These are phyloP conservation scores for Atta cephalotes DNA, from an alignment of 1,140 invertebrate species.

Conservation along the genomic window DNA sequence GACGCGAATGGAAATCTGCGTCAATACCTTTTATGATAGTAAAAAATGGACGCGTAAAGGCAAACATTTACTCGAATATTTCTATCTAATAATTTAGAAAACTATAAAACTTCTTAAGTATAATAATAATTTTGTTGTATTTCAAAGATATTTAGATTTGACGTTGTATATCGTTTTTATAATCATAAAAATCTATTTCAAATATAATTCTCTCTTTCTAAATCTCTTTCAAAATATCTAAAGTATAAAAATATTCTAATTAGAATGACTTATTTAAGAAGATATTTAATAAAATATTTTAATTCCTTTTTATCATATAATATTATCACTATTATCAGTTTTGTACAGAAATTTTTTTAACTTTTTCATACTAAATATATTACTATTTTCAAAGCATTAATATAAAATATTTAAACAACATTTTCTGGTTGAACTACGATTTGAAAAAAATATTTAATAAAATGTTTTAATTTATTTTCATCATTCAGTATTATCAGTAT, in stretches of 20 bases:
- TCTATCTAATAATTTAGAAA: neutral
- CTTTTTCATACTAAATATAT: neutral
- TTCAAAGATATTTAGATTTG: neutral
- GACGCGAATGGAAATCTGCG: slow-evolving; percentile 34
- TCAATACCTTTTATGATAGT: slow-evolving; percentile 32
- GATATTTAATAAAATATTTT: neutral
- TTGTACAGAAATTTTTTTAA: neutral
- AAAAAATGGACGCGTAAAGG: neutral
- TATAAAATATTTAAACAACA: too few species aligned
- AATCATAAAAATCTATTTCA: neutral
- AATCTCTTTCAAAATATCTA: neutral
- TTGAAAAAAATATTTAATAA: too few species aligned
- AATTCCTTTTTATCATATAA: neutral
- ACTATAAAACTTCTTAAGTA: neutral
- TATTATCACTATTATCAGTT: neutral
- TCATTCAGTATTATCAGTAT: neutral
- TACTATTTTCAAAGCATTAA: neutral
- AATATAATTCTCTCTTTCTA: neutral
- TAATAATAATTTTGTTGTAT: too few species aligned
- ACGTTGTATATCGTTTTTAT: neutral
- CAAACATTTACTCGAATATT: neutral
- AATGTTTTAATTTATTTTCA: neutral
- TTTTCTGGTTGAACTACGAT: too few species aligned
- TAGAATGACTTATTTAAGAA: neutral
- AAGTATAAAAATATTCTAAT: neutral